These are phyloP conservation scores for Notiomystis cincta DNA, from an alignment of 2,113 vertebrate genomes.

Conservation along the genomic window DNA sequence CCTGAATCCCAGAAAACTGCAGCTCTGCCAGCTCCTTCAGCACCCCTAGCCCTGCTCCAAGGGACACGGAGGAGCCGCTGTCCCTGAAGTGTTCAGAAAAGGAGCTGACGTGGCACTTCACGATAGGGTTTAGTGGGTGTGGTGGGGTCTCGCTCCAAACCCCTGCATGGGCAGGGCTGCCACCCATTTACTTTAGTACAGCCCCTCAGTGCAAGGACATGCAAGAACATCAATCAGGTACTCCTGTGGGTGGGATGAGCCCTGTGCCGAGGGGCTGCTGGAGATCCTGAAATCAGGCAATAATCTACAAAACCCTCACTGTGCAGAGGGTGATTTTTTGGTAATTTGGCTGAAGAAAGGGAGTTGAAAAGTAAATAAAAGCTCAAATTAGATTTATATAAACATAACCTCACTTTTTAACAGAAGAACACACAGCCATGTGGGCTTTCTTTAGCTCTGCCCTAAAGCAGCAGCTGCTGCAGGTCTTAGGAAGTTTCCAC, in stretches of 20 bases:
- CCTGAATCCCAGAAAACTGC: background rate
- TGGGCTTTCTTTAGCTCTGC: background rate
- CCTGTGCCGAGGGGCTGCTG: rapidly evolving
- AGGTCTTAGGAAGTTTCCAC: background rate
- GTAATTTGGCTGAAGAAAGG: background rate
- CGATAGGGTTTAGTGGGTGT: background rate
- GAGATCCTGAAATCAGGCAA: background rate
- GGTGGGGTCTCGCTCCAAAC: background rate
- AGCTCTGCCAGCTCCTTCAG: background rate
- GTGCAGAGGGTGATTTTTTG: background rate
- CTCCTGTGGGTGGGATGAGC: background rate
- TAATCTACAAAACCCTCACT: background rate
- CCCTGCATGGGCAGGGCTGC: no score
- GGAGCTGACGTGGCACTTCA: no score
- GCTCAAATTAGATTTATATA: background rate
- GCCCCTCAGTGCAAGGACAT: background rate
- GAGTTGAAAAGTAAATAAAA: background rate
- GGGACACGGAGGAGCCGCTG: background rate
- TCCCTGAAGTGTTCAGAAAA: background rate
- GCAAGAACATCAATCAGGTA: background rate
- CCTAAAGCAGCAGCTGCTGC: background rate
- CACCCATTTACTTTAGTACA: background rate
- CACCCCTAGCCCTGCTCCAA: background rate
- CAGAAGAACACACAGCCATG: background rate
- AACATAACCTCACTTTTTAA: background rate